phyloP scores from a whole-genome alignment of 2,113 vertebrate species.

The Cololabis saira region DNA sequence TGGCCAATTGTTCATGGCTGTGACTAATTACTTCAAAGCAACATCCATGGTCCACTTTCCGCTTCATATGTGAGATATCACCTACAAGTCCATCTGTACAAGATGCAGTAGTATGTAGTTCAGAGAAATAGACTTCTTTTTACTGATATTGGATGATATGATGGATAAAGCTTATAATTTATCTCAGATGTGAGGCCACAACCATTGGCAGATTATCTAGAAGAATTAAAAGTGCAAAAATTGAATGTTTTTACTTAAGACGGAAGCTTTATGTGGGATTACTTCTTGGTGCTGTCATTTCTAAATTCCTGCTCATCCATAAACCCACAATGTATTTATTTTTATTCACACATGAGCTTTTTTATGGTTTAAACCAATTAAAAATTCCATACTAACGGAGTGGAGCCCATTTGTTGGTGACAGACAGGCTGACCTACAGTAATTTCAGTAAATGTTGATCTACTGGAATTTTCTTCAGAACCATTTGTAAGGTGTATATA shows the following conservation, averaged over 20 bases:
- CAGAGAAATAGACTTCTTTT: not conserved
- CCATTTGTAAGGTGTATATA: too few relatives aligned
- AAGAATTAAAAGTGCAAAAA: not conserved
- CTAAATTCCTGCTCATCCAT: too few relatives aligned
- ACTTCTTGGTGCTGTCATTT: too few relatives aligned
- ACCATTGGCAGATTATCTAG: not conserved
- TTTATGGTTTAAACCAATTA: too few relatives aligned
- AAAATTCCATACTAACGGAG: too few relatives aligned
- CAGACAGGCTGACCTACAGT: too few relatives aligned
- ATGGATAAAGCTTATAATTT: not conserved
- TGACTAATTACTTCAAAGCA: conserved; percentile 23
- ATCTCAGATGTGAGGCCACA: not conserved
- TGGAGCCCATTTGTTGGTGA: too few relatives aligned
- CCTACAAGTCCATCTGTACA: not conserved
- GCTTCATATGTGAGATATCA: not conserved
- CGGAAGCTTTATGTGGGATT: not conserved
- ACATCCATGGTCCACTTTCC: not conserved
- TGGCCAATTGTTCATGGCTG: conserved; percentile 22
- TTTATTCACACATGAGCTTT: too few relatives aligned
- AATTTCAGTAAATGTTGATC: too few relatives aligned
- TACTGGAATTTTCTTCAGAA: too few relatives aligned
- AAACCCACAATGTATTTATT: too few relatives aligned
- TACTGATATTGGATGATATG: not conserved
- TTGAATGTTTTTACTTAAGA: not conserved
- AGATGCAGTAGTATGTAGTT: not conserved